Evolutionary conservation across 2,888 invertebrate genomes (phyloP), one percentile per base, ranked within the genome.

Genomic region (Mantis religiosa): DNA sequence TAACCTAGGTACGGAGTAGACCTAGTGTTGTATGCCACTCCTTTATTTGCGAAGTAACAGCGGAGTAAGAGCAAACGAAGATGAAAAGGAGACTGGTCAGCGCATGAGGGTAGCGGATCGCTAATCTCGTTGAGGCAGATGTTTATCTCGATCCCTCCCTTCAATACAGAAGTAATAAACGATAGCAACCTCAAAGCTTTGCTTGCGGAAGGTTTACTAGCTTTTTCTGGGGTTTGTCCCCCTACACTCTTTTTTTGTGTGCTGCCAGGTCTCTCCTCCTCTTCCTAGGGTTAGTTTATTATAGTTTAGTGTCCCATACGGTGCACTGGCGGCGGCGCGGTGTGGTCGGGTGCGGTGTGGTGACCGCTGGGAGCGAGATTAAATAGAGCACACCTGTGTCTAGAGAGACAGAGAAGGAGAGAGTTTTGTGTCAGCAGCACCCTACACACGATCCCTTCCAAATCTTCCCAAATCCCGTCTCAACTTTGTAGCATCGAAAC

Each of bases 311-410:
- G 87, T 87, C 82, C 87, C 87, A 34, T 82, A 82, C 87, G 82
- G 87, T 30, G 85, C 85, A 30, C 34, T 84, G 84, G 84, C 54
- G 54, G 54, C 54, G 54, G 54, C 54, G 20, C 25, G 54, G 54
- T 71, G 54, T 84, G 84, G 84, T 84, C n/a, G 71, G 86, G 86
- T 82, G 87, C 82, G 87, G 87, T 87, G 82, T 87, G 87, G 87
- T 87, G 87, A 87, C 87, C 87, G 87, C 87, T 87, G 87, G 87
- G 87, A 87, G 87, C 87, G 87, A 87, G 87, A 87, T 87, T 87
- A 87, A 87, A 87, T 87, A 87, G 87, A 82, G 87, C 87, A 87
- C 87, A 87, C 87, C 87, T 87, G 87, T 87, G 87, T 87, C 87
- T 87, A 30, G 71, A 87, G 47, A 85, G 85, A 87, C n/a, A 85